Evolutionary conservation across 2,113 vertebrate genomes (phyloP), one percentile per base, ranked within the genome.

Genomic region (Trematomus loennbergii): DNA sequence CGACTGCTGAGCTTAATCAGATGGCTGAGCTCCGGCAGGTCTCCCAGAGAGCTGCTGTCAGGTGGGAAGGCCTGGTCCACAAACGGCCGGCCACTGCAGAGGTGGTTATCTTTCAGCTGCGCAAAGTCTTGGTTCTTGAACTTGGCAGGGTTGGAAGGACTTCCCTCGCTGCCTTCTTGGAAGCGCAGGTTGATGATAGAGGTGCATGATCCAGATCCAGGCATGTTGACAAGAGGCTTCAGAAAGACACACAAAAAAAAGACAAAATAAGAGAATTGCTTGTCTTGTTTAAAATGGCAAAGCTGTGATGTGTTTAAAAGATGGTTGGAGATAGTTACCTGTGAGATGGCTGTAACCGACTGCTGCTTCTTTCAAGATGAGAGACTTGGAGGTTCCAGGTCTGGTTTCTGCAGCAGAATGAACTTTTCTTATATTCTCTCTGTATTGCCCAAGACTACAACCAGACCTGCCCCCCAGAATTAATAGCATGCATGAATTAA

Each of bases 51-150:
- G 0, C 0, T 15, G 29, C 0, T 5, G 52, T 79, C 5, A 0
- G 88, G 87, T 13, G 88, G 88, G 72, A 92, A 92, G 36, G 25
- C 62, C 2, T 1, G 11, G 72, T 90, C 90, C 48, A 82, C 65
- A 60, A 90, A 92, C 18, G 45, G 57, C 2, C 0, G 22, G 11
- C 15, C 0, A n/a, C 12, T 54, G 8, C 4, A 18, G 36, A 16
- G 17, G 54, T 12, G 0, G 45, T 16, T 6, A 0, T 59, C 75
- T 36, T 66, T 90, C 73, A 92, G 83, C 46, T 86, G 73, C 0
- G 48, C 17, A 0, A 57, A 90, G 65, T 89, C 87, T 3, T 92
- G 90, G 61, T 75, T 43, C 11, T 75, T 74, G 25, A 50, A 92
- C 64, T 72, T 87, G 9, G 62, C 79, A 2, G 90, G 88, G 53